Evolutionary conservation across 2,888 invertebrate genomes (phyloP).

Genomic region (Punctoribates punctum): DNA sequence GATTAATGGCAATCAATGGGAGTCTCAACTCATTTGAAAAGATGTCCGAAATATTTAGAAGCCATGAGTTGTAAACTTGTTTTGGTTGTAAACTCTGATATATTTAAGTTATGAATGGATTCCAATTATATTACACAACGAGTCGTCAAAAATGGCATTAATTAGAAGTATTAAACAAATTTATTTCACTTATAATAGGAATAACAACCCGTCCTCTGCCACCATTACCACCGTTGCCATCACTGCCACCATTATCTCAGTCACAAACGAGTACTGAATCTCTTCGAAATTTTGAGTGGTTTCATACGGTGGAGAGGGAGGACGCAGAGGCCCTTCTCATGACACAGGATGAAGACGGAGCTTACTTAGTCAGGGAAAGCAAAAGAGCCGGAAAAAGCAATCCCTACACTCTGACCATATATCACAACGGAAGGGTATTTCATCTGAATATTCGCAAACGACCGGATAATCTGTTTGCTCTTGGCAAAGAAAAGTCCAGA

Average conservation of each 20-base stretch:
- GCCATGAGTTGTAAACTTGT: too few relatives aligned
- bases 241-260: conserved; percentile 19
- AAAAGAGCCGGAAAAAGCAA: conserved; percentile 49
- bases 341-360: conserved; percentile 46
- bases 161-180: too few relatives aligned
- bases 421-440: conserved; percentile 48
- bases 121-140: too few relatives aligned
- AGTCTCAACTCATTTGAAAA: too few relatives aligned
- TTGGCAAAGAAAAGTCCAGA: conserved; percentile 50
- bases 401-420: conserved; percentile 49
- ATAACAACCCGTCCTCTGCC: not conserved
- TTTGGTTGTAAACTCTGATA: too few relatives aligned
- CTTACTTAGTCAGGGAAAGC: conserved; percentile 49
- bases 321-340: conserved; percentile 47
- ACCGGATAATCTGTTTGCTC: conserved; percentile 48
- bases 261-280: conserved; percentile 5
- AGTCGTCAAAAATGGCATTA: too few relatives aligned
- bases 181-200: too few relatives aligned
- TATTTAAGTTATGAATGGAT: too few relatives aligned
- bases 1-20: too few relatives aligned
- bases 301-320: conserved; percentile 49
- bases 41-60: too few relatives aligned
- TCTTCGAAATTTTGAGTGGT: conserved; percentile 47
- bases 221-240: conserved; percentile 38
- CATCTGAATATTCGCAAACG: conserved; percentile 49